Percentiles rank a stretch among this genome's conserved stretches.
These are phyloP conservation scores for Microtus richardsoni DNA, from an alignment of 2,113 vertebrate species.

Conservation along the genomic window DNA sequence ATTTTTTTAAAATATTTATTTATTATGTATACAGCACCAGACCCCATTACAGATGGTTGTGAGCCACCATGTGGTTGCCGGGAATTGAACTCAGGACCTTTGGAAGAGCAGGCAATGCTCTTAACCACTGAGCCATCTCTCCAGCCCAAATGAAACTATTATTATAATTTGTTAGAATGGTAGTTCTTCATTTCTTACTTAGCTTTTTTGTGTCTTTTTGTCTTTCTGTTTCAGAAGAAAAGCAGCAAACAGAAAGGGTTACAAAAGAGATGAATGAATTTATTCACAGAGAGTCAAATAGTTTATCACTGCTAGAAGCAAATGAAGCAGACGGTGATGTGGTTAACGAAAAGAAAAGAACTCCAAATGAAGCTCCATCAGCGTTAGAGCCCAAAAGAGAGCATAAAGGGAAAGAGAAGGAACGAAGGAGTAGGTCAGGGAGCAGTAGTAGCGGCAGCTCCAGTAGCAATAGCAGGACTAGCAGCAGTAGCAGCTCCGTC, in stretches of 20 bases:
- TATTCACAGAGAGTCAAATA: conserved; percentile 91
- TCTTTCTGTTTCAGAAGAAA: conserved; percentile 91
- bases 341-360: conserved; percentile 94
- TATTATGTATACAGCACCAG: too few relatives aligned
- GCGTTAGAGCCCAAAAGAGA: conserved; percentile 90
- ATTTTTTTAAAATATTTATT: too few relatives aligned
- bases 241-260: conserved; percentile 91
- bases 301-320: conserved; percentile 91
- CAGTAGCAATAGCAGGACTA: conserved; percentile 90
- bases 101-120: too few relatives aligned
- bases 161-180: not conserved
- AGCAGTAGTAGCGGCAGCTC: conserved; percentile 94
- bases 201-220: conserved; percentile 55
- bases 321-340: conserved; percentile 93
- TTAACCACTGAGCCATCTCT: too few relatives aligned
- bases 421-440: conserved; percentile 89
- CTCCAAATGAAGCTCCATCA: conserved; percentile 89
- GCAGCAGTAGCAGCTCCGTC: conserved; percentile 92
- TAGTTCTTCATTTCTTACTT: conserved; percentile 32
- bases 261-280: conserved; percentile 94
- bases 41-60: too few relatives aligned
- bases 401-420: conserved; percentile 90
- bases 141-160: not conserved
- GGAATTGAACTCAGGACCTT: too few relatives aligned
- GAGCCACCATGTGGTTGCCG: too few relatives aligned